These are phyloP conservation scores for Polydrusus cervinus DNA, from an alignment of 2,888 invertebrate genomes.

Conservation along the genomic window DNA sequence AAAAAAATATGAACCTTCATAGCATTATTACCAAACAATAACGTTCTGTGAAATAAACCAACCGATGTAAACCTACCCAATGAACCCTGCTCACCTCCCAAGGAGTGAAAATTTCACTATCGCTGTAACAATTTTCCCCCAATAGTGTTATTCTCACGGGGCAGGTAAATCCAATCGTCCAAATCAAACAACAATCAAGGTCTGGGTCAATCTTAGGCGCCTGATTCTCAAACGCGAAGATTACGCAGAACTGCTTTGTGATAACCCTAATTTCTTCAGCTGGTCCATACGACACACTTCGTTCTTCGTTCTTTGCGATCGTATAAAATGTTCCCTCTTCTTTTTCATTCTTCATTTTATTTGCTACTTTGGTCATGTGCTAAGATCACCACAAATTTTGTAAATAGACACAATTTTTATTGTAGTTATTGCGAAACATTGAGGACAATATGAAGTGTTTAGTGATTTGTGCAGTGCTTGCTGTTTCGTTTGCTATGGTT, in stretches of 20 bases:
- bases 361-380: slow-evolving; percentile 69
- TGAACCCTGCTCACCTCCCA: slow-evolving; percentile 36
- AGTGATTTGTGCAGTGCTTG: slow-evolving; percentile 69
- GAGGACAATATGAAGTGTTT: slow-evolving; percentile 65
- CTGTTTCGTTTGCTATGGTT: slow-evolving; percentile 61
- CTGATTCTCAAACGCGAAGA: slow-evolving; percentile 22
- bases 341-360: slow-evolving; percentile 67
- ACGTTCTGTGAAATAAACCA: background rate
- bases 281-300: slow-evolving; percentile 71
- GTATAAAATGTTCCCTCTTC: slow-evolving; percentile 70
- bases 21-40: too few relatives aligned
- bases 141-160: slow-evolving; percentile 40
- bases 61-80: slow-evolving; percentile 33
- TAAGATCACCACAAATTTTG: slow-evolving; percentile 52
- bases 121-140: slow-evolving; percentile 61
- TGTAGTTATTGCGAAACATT: slow-evolving; percentile 17
- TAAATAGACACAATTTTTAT: slow-evolving; percentile 35
- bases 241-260: slow-evolving; percentile 33
- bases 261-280: slow-evolving; percentile 70
- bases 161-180: slow-evolving; percentile 60
- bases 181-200: slow-evolving; percentile 58
- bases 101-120: slow-evolving; percentile 65
- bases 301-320: slow-evolving; percentile 57
- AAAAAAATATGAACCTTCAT: too few relatives aligned
- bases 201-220: slow-evolving; percentile 43